Percentiles rank a stretch among this genome's conserved stretches.
Evolutionary conservation across 2,797 vertebrate genomes (phyloP).

Genomic region (Aythya fuligula): DNA sequence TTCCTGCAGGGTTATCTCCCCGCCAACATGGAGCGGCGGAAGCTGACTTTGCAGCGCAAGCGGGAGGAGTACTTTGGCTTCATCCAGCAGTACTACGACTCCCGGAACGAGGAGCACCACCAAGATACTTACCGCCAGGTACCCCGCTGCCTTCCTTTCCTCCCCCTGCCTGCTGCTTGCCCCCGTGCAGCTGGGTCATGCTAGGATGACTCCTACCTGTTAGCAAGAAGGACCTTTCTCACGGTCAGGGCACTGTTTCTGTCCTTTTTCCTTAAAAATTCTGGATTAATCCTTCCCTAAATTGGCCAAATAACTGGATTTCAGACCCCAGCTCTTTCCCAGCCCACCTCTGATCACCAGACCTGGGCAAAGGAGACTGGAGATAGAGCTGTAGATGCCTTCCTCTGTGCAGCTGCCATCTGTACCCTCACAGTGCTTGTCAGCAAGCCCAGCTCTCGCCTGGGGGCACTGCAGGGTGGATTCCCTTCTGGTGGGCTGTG

Average conservation of each 20-base stretch:
- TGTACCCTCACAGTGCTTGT: neutral
- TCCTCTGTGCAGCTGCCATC: neutral
- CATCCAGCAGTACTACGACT: slow-evolving; percentile 98
- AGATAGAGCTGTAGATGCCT: neutral
- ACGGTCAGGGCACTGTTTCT: neutral
- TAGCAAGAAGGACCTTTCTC: neutral
- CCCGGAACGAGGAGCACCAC: slow-evolving; percentile 94
- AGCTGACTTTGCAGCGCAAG: slow-evolving; percentile 91
- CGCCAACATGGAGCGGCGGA: slow-evolving; percentile 91
- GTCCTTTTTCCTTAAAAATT: rapidly evolving
- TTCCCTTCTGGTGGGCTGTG: neutral
- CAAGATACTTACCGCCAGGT: slow-evolving; percentile 99
- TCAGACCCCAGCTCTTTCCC: neutral
- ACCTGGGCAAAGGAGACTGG: neutral
- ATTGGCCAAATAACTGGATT: neutral
- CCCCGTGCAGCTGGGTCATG: neutral
- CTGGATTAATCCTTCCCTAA: neutral
- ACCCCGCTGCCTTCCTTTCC: neutral
- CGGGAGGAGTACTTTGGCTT: slow-evolving; percentile 98
- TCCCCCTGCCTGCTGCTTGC: neutral
- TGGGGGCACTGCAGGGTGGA: neutral
- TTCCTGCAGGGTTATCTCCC: slow-evolving; percentile 92
- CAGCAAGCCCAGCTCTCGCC: neutral
- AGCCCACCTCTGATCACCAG: neutral
- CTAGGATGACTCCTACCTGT: neutral